A percentile compares a stretch with the other conserved stretches of the same genome.
phyloP scores from a whole-genome alignment of 1,140 invertebrate species.

The Drosophila kohkoa region DNA sequence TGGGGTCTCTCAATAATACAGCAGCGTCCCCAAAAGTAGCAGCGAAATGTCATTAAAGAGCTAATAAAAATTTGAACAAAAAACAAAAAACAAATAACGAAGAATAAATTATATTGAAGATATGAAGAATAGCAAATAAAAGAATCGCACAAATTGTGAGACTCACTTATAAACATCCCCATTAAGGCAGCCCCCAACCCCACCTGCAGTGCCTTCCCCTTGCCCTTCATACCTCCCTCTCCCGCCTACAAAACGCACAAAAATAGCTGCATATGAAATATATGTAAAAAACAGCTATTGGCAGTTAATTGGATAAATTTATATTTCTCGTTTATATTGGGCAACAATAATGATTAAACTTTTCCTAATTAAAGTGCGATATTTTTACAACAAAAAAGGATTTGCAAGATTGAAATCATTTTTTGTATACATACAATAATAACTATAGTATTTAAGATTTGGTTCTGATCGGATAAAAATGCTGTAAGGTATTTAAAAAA shows the following conservation, averaged over 20 bases:
- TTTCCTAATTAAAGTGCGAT: too few relatives aligned
- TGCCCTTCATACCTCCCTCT: neutral
- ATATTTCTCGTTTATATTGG: too few relatives aligned
- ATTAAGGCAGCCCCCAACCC: neutral
- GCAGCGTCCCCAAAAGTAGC: constrained; percentile 43
- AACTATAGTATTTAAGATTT: too few relatives aligned
- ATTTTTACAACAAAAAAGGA: too few relatives aligned
- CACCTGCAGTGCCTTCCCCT: neutral
- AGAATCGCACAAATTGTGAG: constrained; percentile 23
- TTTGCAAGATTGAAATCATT: too few relatives aligned
- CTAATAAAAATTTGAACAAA: constrained; percentile 67
- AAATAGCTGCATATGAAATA: neutral
- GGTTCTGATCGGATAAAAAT: too few relatives aligned
- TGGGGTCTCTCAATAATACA: constrained; percentile 30
- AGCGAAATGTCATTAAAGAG: constrained; percentile 74
- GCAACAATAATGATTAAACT: too few relatives aligned
- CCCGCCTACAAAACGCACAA: neutral
- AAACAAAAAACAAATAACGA: constrained; percentile 52
- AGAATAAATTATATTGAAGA: constrained; percentile 40
- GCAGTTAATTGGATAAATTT: too few relatives aligned
- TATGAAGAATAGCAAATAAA: constrained; percentile 37
- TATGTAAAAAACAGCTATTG: neutral
- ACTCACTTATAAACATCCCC: constrained; percentile 28
- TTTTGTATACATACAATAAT: too few relatives aligned
- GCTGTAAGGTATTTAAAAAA: too few relatives aligned